Percentiles rank a stretch among this genome's conserved stretches.
Evolutionary conservation across 2,797 vertebrate genomes (phyloP).

Genomic region (Cephalopachus bancanus): DNA sequence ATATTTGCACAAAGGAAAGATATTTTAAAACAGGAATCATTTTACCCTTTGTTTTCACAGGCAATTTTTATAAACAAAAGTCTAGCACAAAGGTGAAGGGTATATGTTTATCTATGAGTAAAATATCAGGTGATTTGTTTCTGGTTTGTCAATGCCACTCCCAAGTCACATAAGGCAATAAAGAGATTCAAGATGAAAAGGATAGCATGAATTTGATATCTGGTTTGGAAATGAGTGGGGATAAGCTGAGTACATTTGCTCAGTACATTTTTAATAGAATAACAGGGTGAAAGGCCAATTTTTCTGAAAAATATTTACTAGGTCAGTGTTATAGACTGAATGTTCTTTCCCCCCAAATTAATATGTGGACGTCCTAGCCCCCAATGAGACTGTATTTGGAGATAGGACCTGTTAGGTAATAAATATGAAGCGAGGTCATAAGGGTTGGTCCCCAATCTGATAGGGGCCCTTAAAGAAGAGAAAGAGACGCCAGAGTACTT

Average conservation of each 20-base stretch:
- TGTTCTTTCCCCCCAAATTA: neutral
- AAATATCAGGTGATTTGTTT: conserved; percentile 27
- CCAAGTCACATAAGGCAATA: neutral
- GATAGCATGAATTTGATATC: neutral
- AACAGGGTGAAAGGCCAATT: neutral
- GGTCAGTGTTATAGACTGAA: neutral
- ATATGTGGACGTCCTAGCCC: neutral
- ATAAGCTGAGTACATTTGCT: neutral
- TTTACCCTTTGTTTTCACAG: conserved; percentile 47
- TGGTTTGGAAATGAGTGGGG: neutral
- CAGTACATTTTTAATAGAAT: neutral
- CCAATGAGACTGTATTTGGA: neutral
- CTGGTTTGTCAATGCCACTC: neutral
- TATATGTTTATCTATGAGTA: neutral
- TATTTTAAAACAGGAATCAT: neutral
- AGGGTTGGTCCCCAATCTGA: neutral
- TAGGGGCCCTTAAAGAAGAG: neutral
- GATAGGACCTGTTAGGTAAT: neutral
- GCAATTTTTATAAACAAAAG: conserved; percentile 58
- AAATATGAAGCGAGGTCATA: neutral
- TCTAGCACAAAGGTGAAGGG: neutral
- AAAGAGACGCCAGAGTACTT: neutral
- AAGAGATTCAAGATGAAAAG: neutral
- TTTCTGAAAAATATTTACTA: neutral
- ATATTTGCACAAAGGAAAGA: neutral